Conservation (phyloP, 2,113 vertebrate genomes). For the Danionella cerebrum region DNA sequence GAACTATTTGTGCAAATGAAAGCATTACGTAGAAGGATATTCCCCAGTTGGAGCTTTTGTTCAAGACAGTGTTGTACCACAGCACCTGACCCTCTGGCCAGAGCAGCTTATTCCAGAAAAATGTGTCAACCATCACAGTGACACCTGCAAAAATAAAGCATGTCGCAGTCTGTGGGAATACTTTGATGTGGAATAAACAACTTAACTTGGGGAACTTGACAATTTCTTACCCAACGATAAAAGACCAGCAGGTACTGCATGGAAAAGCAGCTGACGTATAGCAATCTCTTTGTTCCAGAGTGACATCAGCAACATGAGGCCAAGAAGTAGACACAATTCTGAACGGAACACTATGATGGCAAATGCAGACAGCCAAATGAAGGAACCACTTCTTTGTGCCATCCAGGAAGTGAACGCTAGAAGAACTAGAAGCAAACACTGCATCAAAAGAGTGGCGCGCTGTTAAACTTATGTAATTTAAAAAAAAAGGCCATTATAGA, state of each 20-base stretch:
- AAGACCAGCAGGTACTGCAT: conserved; percentile 74
- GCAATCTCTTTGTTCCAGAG: conserved; percentile 69
- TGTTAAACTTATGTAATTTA: neutral
- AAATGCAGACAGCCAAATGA: conserved; percentile 82
- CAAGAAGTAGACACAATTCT: conserved; percentile 82
- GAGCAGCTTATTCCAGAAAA: conserved; percentile 78
- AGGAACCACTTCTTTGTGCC: conserved; percentile 67
- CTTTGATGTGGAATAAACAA: neutral
- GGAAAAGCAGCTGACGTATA: conserved; percentile 59
- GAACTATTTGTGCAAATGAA: neutral
- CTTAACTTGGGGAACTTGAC: neutral
- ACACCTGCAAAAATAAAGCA: conserved; percentile 62
- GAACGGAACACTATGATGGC: conserved; percentile 84
- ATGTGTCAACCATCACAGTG: conserved; percentile 79
- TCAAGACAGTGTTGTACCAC: conserved; percentile 90
- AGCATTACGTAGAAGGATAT: conserved; percentile 77
- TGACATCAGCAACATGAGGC: conserved; percentile 74
- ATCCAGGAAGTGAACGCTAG: conserved; percentile 82
- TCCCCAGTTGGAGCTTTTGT: conserved; percentile 93
- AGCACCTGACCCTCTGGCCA: conserved; percentile 95
- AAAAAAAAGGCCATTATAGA: neutral
- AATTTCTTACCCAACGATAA: conserved; percentile 75
- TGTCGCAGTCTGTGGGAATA: neutral
- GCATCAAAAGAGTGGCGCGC: neutral
- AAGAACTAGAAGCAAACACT: conserved; percentile 64